phyloP scores from a whole-genome alignment of 2,113 vertebrate species.

The Oostethus manadensis region DNA sequence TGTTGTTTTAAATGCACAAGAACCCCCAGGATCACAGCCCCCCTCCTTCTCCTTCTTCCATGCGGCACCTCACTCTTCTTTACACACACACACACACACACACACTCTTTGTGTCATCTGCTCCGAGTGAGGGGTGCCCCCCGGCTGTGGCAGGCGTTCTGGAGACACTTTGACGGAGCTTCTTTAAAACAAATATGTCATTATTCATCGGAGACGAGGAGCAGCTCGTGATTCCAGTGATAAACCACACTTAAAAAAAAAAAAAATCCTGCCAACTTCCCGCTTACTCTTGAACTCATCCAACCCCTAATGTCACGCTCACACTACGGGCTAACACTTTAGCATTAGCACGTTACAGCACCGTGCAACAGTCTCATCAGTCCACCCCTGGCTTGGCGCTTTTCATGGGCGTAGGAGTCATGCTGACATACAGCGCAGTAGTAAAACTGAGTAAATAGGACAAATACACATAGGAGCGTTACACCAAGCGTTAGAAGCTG shows the following conservation, averaged over 20 bases:
- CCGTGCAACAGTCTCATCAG: too few relatives aligned
- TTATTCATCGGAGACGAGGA: slow-evolving; percentile 51
- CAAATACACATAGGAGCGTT: too few relatives aligned
- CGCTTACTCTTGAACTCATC: neutral
- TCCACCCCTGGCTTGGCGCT: too few relatives aligned
- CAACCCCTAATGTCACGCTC: neutral
- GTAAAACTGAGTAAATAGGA: too few relatives aligned
- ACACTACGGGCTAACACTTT: neutral
- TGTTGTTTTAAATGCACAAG: too few relatives aligned
- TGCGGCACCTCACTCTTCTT: neutral
- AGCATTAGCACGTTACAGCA: neutral
- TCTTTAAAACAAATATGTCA: slow-evolving; percentile 58
- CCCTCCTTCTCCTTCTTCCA: neutral
- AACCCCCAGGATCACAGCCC: too few relatives aligned
- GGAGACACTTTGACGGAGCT: slow-evolving; percentile 52
- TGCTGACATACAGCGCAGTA: too few relatives aligned
- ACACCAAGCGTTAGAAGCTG: too few relatives aligned
- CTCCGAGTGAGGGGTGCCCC: slow-evolving; percentile 19
- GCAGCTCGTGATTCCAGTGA: slow-evolving; percentile 40
- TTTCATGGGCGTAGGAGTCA: too few relatives aligned
- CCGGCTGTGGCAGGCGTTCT: slow-evolving; percentile 33
- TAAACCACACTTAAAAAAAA: neutral
- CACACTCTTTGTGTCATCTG: slow-evolving; percentile 16
- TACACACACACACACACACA: neutral
- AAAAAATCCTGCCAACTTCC: too few relatives aligned